Evolutionary conservation across 1,140 invertebrate species (phyloP).

Genomic region (Uloborus diversus): DNA sequence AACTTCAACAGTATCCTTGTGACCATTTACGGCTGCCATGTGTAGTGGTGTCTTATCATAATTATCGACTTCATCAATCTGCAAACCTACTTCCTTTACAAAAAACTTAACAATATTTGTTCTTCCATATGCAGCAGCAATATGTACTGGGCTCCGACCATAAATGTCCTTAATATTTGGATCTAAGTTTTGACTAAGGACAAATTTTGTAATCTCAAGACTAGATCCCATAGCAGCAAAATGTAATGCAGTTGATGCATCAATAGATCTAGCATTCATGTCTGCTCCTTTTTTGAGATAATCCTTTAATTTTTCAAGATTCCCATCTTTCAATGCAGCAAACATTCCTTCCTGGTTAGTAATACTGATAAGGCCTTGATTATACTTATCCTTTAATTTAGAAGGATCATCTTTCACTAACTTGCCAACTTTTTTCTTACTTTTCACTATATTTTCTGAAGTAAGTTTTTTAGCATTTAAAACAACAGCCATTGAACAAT

Average conservation of each 20-base stretch:
- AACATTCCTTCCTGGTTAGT: neutral
- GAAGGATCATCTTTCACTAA: neutral
- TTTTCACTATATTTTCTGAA: neutral
- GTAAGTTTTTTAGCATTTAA: slow-evolving; percentile 6
- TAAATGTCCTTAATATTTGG: neutral
- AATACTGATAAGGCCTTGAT: neutral
- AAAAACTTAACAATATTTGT: neutral
- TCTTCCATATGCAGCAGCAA: neutral
- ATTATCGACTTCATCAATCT: neutral
- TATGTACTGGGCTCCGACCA: neutral
- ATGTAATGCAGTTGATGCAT: slow-evolving; percentile 13
- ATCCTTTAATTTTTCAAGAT: neutral
- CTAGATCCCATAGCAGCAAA: neutral
- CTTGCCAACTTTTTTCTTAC: neutral
- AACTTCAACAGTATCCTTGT: slow-evolving; percentile 4
- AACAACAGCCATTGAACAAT: neutral
- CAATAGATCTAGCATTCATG: neutral
- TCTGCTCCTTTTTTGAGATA: slow-evolving; percentile 6
- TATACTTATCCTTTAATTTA: neutral
- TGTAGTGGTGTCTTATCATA: slow-evolving; percentile 15
- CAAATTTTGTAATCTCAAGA: slow-evolving; percentile 1
- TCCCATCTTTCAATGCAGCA: neutral
- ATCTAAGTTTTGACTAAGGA: neutral
- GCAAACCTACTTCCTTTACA: neutral
- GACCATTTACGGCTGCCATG: neutral